Conservation (phyloP, 2,797 vertebrate genomes). For the Enteromius radiatus region DNA sequence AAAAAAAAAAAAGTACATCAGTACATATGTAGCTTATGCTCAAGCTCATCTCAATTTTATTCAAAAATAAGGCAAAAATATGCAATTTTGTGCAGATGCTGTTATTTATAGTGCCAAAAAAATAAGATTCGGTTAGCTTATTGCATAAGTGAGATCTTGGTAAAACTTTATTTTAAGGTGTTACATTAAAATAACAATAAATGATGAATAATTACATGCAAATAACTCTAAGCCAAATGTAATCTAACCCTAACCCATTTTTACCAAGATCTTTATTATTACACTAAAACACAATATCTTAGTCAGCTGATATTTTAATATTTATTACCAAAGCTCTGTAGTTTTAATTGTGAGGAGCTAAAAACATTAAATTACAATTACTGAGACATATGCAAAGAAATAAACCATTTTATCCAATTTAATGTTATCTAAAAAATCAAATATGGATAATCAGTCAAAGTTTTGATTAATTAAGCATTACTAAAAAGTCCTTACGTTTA, state of each 20-base stretch:
- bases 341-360: background rate
- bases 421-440: background rate
- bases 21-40: no score
- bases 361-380: background rate
- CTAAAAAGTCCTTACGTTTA: background rate
- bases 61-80: background rate
- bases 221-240: no score
- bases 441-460: background rate
- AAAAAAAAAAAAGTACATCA: no score
- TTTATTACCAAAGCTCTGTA: background rate
- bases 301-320: background rate
- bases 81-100: background rate
- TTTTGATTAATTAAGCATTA: background rate
- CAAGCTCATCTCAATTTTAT: background rate
- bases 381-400: background rate
- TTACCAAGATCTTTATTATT: background rate
- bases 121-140: background rate
- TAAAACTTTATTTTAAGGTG: background rate
- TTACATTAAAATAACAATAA: background rate
- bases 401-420: background rate
- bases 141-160: background rate
- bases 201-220: no score
- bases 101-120: background rate
- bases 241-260: no score
- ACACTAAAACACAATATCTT: background rate